Percentiles rank a stretch among this genome's conserved stretches.
These are phyloP conservation scores for Onychomys leucogaster DNA, from an alignment of 2,797 vertebrate genomes.

Conservation along the genomic window DNA sequence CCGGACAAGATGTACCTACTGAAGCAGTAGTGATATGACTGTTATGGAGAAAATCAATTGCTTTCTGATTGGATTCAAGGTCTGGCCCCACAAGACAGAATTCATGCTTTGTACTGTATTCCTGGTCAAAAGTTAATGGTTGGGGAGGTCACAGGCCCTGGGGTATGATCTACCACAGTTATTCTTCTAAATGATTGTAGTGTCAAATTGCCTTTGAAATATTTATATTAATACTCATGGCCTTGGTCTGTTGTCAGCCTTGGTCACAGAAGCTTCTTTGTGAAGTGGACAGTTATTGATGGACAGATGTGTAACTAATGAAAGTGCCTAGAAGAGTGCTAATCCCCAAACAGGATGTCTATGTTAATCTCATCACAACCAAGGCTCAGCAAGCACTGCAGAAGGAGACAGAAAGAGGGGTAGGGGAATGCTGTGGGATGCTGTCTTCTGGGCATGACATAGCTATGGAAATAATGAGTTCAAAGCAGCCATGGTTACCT, in stretches of 20 bases:
- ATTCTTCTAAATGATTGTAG: neutral
- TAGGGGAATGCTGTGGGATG: accelerated
- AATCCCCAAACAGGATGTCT: neutral
- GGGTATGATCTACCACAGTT: neutral
- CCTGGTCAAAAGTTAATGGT: neutral
- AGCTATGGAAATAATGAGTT: neutral
- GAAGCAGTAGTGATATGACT: neutral
- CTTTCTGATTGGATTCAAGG: neutral
- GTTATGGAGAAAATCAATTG: neutral
- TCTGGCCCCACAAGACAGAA: neutral
- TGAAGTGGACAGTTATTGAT: neutral
- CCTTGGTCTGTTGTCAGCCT: neutral
- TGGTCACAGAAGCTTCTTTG: neutral
- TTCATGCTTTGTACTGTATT: neutral
- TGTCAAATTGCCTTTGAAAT: neutral
- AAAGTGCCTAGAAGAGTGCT: neutral
- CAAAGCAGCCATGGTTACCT: neutral
- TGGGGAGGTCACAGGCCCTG: neutral
- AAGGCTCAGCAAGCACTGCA: too few relatives aligned
- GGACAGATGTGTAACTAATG: neutral
- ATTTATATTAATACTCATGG: neutral
- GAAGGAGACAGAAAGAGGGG: neutral
- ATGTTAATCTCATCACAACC: neutral
- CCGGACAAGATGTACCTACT: neutral
- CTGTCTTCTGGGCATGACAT: neutral